A percentile compares a stretch with the other conserved stretches of the same genome.
phyloP scores from a whole-genome alignment of 2,888 invertebrate species.

The Idaea aversata region DNA sequence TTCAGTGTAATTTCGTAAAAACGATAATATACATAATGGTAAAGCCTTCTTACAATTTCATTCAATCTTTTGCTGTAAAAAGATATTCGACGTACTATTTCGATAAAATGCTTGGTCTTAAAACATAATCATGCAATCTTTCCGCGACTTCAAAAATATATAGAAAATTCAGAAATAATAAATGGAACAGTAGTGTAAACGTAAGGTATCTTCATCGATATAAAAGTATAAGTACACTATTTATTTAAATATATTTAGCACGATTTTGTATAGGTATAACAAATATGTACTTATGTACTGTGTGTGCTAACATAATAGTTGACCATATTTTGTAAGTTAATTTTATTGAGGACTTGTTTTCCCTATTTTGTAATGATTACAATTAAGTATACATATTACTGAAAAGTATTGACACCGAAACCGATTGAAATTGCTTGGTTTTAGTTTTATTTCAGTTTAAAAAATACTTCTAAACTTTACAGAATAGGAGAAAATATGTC shows the following conservation, averaged over 20 bases:
- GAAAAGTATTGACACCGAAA: not conserved
- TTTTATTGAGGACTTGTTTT: conserved; percentile 8
- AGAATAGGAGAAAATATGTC: conserved; percentile 7
- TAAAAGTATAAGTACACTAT: not conserved
- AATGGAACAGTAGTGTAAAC: not conserved
- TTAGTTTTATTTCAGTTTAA: not conserved
- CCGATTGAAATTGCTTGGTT: not conserved
- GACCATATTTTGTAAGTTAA: conserved; percentile 14
- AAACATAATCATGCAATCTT: conserved; percentile 9
- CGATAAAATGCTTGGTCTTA: conserved; percentile 2
- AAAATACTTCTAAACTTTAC: not conserved
- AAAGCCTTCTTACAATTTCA: not conserved
- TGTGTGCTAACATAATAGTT: conserved; percentile 10
- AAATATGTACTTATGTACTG: not conserved
- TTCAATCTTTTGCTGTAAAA: not conserved
- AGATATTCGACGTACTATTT: not conserved
- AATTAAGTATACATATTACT: not conserved
- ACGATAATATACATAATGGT: not conserved
- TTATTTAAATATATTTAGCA: not conserved
- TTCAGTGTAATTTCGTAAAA: too few species aligned
- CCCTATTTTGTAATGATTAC: not conserved
- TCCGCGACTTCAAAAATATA: not conserved
- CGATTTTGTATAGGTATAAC: not conserved
- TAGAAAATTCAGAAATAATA: not conserved
- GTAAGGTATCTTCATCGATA: not conserved